Percentiles rank a stretch among this genome's conserved stretches.
phyloP scores from a whole-genome alignment of 2,797 vertebrate species.

The Danio kyathit region DNA sequence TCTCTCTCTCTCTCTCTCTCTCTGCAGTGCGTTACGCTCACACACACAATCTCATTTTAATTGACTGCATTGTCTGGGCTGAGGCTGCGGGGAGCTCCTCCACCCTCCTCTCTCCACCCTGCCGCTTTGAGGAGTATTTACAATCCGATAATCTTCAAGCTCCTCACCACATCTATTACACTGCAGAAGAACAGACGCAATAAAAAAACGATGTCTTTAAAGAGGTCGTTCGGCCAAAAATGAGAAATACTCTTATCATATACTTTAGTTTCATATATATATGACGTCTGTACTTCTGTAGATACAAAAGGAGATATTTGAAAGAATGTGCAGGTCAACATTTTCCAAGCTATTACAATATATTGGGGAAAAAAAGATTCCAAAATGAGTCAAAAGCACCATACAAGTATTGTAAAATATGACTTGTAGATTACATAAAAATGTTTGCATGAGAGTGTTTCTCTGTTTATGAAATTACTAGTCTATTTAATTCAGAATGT shows the following conservation, averaged over 20 bases:
- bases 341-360: not conserved
- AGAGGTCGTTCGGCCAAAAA: slow-evolving; percentile 11
- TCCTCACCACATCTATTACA: slow-evolving; percentile 55
- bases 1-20: slow-evolving; percentile 63
- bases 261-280: not conserved
- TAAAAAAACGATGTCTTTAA: slow-evolving; percentile 29
- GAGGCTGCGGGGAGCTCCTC: slow-evolving; percentile 47
- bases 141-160: slow-evolving; percentile 59
- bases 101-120: slow-evolving; percentile 47
- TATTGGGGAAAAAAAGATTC: no score
- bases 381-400: not conserved
- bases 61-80: slow-evolving; percentile 72
- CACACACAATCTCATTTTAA: slow-evolving; percentile 82
- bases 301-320: not conserved
- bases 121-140: slow-evolving; percentile 62
- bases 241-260: not conserved
- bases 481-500: not conserved
- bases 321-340: not conserved
- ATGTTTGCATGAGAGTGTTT: no score
- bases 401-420: not conserved
- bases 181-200: slow-evolving; percentile 30
- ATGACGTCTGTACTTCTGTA: not conserved
- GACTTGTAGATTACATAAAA: not conserved
- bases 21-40: slow-evolving; percentile 48
- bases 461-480: not conserved